Conservation (phyloP, 2,888 invertebrate species). For the Hecatera dysodea region DNA sequence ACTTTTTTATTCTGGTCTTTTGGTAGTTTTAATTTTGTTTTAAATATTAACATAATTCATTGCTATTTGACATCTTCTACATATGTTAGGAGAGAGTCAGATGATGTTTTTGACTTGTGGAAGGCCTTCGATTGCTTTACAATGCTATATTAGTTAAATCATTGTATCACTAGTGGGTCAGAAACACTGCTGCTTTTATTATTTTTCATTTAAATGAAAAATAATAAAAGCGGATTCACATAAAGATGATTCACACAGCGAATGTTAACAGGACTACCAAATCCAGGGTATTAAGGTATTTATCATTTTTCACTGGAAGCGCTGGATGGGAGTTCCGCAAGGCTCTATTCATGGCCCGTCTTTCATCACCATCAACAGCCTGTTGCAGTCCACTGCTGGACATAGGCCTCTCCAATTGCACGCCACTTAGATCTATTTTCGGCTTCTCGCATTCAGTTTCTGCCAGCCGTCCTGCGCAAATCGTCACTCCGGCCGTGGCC, state of each 20-base stretch:
- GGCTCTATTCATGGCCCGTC: neutral
- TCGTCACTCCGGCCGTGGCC: too few species aligned
- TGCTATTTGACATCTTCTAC: neutral
- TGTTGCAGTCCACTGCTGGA: too few species aligned
- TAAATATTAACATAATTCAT: neutral
- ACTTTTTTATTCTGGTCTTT: neutral
- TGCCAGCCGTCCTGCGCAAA: too few species aligned
- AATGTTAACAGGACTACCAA: neutral
- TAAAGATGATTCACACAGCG: neutral
- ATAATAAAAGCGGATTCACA: too few species aligned
- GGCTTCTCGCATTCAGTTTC: too few species aligned
- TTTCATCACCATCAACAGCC: too few species aligned
- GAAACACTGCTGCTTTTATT: neutral
- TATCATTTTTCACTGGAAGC: neutral
- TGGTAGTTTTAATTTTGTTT: neutral
- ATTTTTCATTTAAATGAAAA: neutral
- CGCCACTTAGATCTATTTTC: too few species aligned
- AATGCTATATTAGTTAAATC: neutral
- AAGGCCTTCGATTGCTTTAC: conserved; percentile 7
- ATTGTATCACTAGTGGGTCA: neutral
- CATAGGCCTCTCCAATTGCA: too few species aligned
- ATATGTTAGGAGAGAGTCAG: neutral
- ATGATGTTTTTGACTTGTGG: neutral
- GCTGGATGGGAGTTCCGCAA: neutral
- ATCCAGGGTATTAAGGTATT: neutral